Base-by-base conservation (phyloP, 2,113 vertebrate genomes). In the Ceratotherium simum region DNA sequence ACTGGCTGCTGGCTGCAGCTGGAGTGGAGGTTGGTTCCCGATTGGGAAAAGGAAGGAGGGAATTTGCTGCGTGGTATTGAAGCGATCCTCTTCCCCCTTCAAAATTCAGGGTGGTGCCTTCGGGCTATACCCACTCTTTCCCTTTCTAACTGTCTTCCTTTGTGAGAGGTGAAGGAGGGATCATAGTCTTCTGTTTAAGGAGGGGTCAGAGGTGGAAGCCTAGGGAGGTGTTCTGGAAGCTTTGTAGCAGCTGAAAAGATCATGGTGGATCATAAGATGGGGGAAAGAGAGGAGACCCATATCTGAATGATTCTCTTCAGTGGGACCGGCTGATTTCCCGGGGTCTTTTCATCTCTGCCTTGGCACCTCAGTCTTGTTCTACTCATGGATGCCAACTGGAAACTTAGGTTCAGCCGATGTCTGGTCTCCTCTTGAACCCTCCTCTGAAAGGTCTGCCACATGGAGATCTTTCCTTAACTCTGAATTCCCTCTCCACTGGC, bases 1-100 rank as follows among this genome's bases (percentile, higher is more conserved):
- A 99, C n/a, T 99, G 99, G 99, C 98, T 99, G 60, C 42, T 99
- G 96, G 98, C 99, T 6, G 98, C 98, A 27, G 99, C 99, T 0
- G 99, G 98, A 0, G 99, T 99, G 33, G 99, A 99, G 98, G 99
- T 99, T 62, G 51, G 98, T 97, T 62, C 31, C 78, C 29, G 0
- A 46, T 12, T 2, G 1, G 27, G 75, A 86, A 58, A 48, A 36
- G 65, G 31, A 78, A 86, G 27, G 13, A 23, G 13, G 60, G 42
- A 4, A 27, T 42, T 69, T 48, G 56, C 42, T 48, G 56, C 42
- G 20, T 62, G 33, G 58, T 70, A 76, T 9, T 4, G 31, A 48
- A 9, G 39, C 36, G 6, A 27, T 7, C 21, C 3, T 31, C 23
- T 54, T 76, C 20, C 14, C 16, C 31, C n/a, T 90, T 92, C 58